A percentile compares a stretch with the other conserved stretches of the same genome.
These are phyloP conservation scores for Pseudochirops cupreus DNA, from an alignment of 2,797 vertebrate species.

Conservation along the genomic window DNA sequence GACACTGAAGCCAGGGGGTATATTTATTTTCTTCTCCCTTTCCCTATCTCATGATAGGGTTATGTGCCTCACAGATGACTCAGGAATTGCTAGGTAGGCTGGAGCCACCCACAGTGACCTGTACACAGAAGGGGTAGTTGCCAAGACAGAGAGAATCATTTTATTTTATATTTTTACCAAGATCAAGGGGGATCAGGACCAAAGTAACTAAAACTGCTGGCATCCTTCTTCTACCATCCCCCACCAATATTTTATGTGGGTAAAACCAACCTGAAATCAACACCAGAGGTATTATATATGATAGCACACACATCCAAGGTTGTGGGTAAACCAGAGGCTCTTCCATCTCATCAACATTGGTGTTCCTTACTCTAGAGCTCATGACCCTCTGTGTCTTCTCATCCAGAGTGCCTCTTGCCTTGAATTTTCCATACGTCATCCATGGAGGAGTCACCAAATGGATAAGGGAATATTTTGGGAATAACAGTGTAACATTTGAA, in stretches of 20 bases:
- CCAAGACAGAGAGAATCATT: constrained; percentile 36
- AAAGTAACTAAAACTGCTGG: constrained; percentile 46
- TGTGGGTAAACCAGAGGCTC: not conserved
- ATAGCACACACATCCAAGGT: too few relatives aligned
- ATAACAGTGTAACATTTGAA: not conserved
- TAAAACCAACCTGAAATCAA: not conserved
- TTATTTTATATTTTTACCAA: constrained; percentile 55
- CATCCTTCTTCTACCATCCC: not conserved
- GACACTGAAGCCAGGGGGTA: constrained; percentile 47
- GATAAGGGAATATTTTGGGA: not conserved
- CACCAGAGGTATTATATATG: not conserved
- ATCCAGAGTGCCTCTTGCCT: not conserved
- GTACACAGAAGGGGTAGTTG: constrained; percentile 30
- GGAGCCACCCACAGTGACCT: constrained; percentile 66
- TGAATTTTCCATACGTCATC: not conserved
- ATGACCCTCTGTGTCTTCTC: not conserved
- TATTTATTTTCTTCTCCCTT: constrained; percentile 55
- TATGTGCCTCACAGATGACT: constrained; percentile 43
- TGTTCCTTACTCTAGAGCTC: not conserved
- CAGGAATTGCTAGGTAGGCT: constrained; percentile 24
- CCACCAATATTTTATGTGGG: constrained; percentile 21
- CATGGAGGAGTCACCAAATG: not conserved
- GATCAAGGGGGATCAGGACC: constrained; percentile 32
- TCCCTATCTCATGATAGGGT: constrained; percentile 15
- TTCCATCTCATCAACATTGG: not conserved